phyloP scores from a whole-genome alignment of 2,888 invertebrate genomes.

The Phymatocera aterrima region DNA sequence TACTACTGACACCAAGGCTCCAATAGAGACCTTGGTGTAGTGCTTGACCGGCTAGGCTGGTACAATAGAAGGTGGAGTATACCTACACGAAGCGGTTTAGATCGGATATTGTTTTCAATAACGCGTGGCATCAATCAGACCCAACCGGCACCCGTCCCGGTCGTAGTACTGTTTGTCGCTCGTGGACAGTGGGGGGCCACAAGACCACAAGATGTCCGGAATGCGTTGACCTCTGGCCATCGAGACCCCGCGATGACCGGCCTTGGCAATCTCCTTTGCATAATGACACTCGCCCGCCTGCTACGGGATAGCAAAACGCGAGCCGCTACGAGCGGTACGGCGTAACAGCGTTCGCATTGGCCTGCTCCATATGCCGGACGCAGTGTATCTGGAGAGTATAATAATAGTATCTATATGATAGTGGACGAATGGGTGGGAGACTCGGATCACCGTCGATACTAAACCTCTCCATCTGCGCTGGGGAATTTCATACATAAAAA shows the following conservation, averaged over 20 bases:
- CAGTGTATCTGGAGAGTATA: slow-evolving; percentile 34
- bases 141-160: slow-evolving; percentile 56
- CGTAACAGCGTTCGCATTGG: slow-evolving; percentile 32
- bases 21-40: slow-evolving; percentile 7
- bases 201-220: slow-evolving; percentile 71
- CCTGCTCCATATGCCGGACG: slow-evolving; percentile 41
- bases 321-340: slow-evolving; percentile 28
- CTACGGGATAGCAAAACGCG: slow-evolving; percentile 24
- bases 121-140: slow-evolving; percentile 71
- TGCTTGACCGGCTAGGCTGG: slow-evolving; percentile 3
- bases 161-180: slow-evolving; percentile 51
- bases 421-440: neutral
- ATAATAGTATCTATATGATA: slow-evolving; percentile 41
- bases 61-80: neutral
- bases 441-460: slow-evolving; percentile 30
- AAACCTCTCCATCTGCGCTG: slow-evolving; percentile 53
- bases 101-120: slow-evolving; percentile 72
- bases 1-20: slow-evolving; percentile 17
- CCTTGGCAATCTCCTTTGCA: slow-evolving; percentile 74
- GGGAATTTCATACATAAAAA: slow-evolving; percentile 70
- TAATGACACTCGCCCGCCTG: slow-evolving; percentile 65
- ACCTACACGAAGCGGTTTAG: neutral
- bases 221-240: slow-evolving; percentile 66
- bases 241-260: slow-evolving; percentile 68
- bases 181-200: slow-evolving; percentile 60